Evolutionary conservation across 2,113 vertebrate genomes (phyloP), one percentile per base, ranked within the genome.

Genomic region (Archocentrus centrarchus): DNA sequence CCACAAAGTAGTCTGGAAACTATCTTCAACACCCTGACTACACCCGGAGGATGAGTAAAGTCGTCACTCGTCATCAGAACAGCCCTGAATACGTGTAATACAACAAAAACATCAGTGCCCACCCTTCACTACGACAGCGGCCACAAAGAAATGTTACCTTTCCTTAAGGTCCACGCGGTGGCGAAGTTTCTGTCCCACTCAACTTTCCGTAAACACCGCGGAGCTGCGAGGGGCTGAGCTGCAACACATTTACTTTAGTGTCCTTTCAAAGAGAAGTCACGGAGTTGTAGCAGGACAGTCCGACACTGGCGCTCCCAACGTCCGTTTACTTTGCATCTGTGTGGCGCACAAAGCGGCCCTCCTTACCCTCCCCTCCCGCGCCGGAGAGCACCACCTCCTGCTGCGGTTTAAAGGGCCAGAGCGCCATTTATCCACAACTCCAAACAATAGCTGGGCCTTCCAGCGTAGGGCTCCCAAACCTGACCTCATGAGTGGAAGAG

Each of bases 341-440:
- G 92, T 80, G 91, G 89, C 88, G 59, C 85, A 94, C 91, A 92
- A 91, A 85, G 89, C 87, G 15, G 68, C 66, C 82, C 63, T 58
- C 62, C 27, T 32, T 30, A 39, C 8, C 30, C 68, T 13, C 11
- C 35, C 47, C 24, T 41, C 80, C 86, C 82, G 59, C 3, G 55
- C 79, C 27, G 1, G 41, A 85, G 77, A 92, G 86, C 86, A 57
- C 88, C 90, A 5, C 88, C 93, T 59, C 93, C 84, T 27, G 75
- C 82, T 50, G 63, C 7, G 68, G 8, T 85, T 95, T 94, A 95
- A 95, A 95, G 93, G 59, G 89, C 58, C 92, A 92, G 82, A 44
- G 55, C 11, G 5, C 81, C 35, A 32, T 86, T 90, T 64, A 79
- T 27, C 39, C 60, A 24, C 53, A 75, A 41, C 59, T 27, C 13